Percentiles rank a stretch among this genome's conserved stretches.
phyloP scores from a whole-genome alignment of 2,797 vertebrate genomes.

The Coendou prehensilis region DNA sequence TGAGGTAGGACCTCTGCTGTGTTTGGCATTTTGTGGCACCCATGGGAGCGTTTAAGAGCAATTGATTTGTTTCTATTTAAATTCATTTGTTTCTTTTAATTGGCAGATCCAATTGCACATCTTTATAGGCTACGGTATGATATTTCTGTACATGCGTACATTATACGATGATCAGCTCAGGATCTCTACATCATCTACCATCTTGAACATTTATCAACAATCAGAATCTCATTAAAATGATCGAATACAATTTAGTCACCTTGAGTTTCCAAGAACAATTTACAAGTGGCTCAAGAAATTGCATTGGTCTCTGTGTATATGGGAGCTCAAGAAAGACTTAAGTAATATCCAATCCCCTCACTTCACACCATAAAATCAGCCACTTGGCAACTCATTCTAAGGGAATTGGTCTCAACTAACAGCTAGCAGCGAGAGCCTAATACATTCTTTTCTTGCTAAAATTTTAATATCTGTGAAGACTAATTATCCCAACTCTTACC shows the following conservation, averaged over 20 bases:
- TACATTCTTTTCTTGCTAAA: constrained; percentile 8
- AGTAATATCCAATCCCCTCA: background rate
- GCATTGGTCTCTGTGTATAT: background rate
- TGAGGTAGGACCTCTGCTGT: background rate
- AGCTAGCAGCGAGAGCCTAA: background rate
- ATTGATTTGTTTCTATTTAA: background rate
- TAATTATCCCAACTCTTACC: background rate
- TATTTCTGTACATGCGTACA: background rate
- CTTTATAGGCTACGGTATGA: background rate
- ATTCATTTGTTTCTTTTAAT: background rate
- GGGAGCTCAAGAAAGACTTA: background rate
- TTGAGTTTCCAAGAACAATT: constrained; percentile 48
- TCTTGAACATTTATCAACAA: background rate
- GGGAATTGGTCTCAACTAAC: background rate
- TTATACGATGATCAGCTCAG: background rate
- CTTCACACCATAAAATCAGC: background rate
- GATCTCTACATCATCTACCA: background rate
- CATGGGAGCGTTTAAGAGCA: background rate
- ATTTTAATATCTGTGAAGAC: background rate
- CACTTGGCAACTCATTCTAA: background rate
- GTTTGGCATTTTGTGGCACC: background rate
- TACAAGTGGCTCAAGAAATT: background rate
- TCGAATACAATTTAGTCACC: constrained; percentile 17
- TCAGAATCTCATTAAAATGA: constrained; percentile 41
- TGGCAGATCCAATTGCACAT: background rate